Evolutionary conservation across 2,888 invertebrate genomes (phyloP), one percentile per base, ranked within the genome.

Genomic region (Drosophila formosana): DNA sequence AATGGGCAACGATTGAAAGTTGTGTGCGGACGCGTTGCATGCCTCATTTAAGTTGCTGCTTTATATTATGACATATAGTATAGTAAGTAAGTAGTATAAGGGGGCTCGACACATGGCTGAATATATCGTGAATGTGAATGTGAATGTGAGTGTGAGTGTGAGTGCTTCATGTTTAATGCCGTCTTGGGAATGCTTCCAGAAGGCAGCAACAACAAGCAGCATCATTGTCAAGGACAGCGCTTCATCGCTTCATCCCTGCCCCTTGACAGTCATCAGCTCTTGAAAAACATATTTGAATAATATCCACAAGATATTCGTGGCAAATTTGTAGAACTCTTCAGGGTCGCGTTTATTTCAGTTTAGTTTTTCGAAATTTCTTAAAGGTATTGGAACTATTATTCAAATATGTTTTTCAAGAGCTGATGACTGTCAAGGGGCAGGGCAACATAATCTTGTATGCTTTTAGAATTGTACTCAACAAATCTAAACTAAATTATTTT

Each of bases 191-290:
- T 37, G 65, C 47, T 30, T 60, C 51, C 58, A 58, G 1, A 70
- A 51, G 55, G 57, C 39, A 13, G n/a, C 11, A 11, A 23, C 13
- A 45, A n/a, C 7, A 2, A 26, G 4, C 43, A 49, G 60, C 52
- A 67, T 76, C 78, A 78, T 75, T 78, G 78, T 70, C 76, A 80
- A 80, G 80, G 78, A 78, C 80, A 78, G 50, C 47, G 23, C 13
- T 13, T 26, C 45, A 26, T 5, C 6, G 13, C 18, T 11, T 9
- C 3, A 7, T 32, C 41, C 25, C n/a, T 23, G 30, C 37, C 41
- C 43, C 37, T 37, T 43, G 49, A 18, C 18, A 18, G 18, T 18
- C 18, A 18, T 18, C 18, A 18, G 18, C 41, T 32, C 45, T 25
- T 11, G n/a, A 25, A 25, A 28, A 4, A 25, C 3, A 23, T 6